A percentile compares a stretch with the other conserved stretches of the same genome.
phyloP scores from a whole-genome alignment of 2,797 vertebrate genomes.

The Mus caroli region DNA sequence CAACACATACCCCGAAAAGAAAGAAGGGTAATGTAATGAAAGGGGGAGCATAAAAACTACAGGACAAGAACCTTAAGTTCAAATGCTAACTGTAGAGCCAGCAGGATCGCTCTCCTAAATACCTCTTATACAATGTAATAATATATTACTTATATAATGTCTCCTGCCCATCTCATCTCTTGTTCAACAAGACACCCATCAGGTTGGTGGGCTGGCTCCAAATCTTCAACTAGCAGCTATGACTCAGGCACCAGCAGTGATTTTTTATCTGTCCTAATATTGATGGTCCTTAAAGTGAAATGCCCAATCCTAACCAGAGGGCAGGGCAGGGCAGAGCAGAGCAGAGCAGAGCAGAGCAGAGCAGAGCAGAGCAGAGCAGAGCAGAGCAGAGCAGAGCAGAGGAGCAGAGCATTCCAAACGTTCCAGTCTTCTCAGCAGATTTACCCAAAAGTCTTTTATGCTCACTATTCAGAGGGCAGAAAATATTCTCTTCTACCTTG shows the following conservation, averaged over 20 bases:
- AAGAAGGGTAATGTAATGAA: neutral
- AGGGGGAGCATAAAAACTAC: neutral
- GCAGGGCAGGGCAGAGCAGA: neutral
- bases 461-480: conserved; percentile 9
- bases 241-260: neutral
- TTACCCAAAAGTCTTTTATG: neutral
- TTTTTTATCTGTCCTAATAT: neutral
- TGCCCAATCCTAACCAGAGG: neutral
- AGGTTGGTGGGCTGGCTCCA: neutral
- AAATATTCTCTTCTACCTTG: neutral
- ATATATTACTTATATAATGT: neutral
- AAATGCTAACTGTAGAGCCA: neutral
- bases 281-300: neutral
- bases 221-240: neutral
- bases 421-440: neutral
- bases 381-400: neutral
- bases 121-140: neutral
- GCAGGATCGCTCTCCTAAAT: neutral
- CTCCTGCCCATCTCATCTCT: neutral
- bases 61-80: neutral
- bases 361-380: too few relatives aligned
- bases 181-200: conserved; percentile 35
- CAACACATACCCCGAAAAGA: neutral
- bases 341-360: too few relatives aligned
- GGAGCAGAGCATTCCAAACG: neutral